These are phyloP conservation scores for Drosophila seclusa DNA, from an alignment of 2,888 invertebrate species.

Conservation along the genomic window DNA sequence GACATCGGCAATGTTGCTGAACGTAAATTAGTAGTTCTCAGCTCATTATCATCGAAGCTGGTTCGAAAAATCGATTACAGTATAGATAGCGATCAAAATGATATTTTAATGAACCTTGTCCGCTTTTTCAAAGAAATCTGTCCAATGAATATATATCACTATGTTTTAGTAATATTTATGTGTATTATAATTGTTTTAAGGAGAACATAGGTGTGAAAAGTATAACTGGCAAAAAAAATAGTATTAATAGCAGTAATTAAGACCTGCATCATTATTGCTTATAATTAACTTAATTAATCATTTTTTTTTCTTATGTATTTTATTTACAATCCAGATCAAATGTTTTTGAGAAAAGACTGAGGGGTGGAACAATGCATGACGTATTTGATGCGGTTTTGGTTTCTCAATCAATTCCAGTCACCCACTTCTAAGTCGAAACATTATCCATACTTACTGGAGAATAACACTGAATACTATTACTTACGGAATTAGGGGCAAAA, in stretches of 20 bases:
- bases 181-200: neutral
- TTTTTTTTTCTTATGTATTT: neutral
- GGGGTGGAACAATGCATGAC: neutral
- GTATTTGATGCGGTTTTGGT: neutral
- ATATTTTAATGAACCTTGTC: slow-evolving; percentile 3
- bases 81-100: neutral
- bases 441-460: neutral
- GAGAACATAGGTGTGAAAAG: neutral
- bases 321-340: neutral
- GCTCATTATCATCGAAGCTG: slow-evolving; percentile 9
- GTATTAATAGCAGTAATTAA: neutral
- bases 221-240: neutral
- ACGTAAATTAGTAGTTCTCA: slow-evolving; percentile 8
- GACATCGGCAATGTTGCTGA: slow-evolving; percentile 29
- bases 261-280: neutral
- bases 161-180: neutral
- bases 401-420: neutral
- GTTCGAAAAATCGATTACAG: slow-evolving; percentile 1
- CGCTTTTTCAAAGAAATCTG: neutral
- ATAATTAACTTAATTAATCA: neutral
- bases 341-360: neutral
- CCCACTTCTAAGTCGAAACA: neutral
- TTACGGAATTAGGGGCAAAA: neutral
- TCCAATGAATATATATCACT: neutral
- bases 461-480: neutral